Percentiles rank a stretch among this genome's conserved stretches.
phyloP scores from a whole-genome alignment of 2,888 invertebrate genomes.

The Strigamia maritima region DNA sequence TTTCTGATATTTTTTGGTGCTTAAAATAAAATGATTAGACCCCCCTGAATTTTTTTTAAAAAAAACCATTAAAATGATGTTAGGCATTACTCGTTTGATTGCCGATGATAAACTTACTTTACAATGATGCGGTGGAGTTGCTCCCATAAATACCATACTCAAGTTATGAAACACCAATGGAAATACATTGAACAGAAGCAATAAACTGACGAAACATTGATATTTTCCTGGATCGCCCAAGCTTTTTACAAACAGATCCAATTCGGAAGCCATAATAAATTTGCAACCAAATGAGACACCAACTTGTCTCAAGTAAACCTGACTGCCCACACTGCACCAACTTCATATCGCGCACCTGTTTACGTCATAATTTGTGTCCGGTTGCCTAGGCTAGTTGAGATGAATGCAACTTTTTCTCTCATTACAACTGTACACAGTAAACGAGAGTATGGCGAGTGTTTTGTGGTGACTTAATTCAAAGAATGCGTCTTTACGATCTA shows the following conservation, averaged over 20 bases:
- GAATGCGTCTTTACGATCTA: no score
- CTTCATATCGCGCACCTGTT: background rate
- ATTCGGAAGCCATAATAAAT: constrained; percentile 17
- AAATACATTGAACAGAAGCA: constrained; percentile 18
- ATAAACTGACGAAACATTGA: constrained; percentile 17
- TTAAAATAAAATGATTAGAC: no score
- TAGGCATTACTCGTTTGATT: no score
- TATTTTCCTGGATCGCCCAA: constrained; percentile 28
- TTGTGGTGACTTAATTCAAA: background rate
- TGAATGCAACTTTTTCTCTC: constrained; percentile 13
- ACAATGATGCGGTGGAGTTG: constrained; percentile 29
- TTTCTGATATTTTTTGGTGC: background rate
- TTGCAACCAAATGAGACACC: background rate
- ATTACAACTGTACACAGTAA: background rate
- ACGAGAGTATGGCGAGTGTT: no score
- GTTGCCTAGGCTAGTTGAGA: background rate
- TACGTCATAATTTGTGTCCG: constrained; percentile 6
- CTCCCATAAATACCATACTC: constrained; percentile 32
- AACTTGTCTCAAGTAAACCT: background rate
- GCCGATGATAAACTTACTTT: background rate
- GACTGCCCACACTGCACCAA: background rate
- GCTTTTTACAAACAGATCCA: background rate
- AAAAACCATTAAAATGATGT: no score
- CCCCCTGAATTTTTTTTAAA: no score
- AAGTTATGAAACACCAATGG: constrained; percentile 33